Conservation (phyloP, 2,888 invertebrate species). For the Torymus aiolomorphi region DNA sequence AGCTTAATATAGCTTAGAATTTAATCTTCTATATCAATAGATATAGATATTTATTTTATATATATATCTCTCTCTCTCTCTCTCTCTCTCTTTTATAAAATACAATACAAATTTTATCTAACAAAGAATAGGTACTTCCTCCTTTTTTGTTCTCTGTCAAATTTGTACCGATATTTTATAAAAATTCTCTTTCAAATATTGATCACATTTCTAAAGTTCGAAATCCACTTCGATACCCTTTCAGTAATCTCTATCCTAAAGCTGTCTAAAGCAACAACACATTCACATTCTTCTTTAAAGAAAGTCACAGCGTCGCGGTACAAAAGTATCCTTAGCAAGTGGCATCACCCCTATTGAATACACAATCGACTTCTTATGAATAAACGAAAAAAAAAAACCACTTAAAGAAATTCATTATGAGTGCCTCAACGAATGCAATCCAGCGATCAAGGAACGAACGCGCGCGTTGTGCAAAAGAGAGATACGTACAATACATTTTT, state of each 20-base stretch:
- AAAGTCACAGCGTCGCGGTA: slow-evolving; percentile 16
- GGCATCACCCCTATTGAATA: background rate
- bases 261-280: slow-evolving; percentile 4
- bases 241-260: slow-evolving; percentile 9
- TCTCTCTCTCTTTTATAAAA: too few species aligned
- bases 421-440: too few species aligned
- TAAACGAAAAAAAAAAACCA: slow-evolving; percentile 16
- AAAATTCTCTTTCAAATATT: too few species aligned
- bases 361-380: background rate
- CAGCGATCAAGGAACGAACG: too few species aligned
- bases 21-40: too few species aligned
- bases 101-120: too few species aligned
- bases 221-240: slow-evolving; percentile 27
- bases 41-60: too few species aligned
- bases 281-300: background rate
- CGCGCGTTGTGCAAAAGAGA: background rate
- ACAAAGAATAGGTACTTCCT: too few species aligned
- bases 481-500: slow-evolving; percentile 23
- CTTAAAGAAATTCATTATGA: background rate
- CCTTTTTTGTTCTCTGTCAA: too few species aligned
- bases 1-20: too few species aligned
- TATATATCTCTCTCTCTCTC: too few species aligned
- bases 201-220: background rate
- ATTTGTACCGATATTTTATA: too few species aligned
- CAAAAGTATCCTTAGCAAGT: slow-evolving; percentile 32